Evolutionary conservation across 2,888 invertebrate species (phyloP).

Genomic region (Vesta saturnalis): DNA sequence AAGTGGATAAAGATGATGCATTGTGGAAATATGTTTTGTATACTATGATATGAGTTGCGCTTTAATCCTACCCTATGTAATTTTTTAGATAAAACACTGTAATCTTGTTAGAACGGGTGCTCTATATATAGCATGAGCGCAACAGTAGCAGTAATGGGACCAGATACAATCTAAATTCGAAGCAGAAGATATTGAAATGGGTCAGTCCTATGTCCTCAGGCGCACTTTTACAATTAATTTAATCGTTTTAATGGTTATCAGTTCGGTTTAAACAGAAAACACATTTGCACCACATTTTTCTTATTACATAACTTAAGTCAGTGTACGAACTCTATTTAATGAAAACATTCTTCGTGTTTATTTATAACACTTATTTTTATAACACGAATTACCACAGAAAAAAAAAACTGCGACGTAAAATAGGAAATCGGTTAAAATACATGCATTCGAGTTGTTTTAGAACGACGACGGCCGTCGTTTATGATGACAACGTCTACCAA

Average conservation of each 20-base stretch:
- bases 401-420: conserved; percentile 21
- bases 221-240: conserved; percentile 9
- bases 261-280: conserved; percentile 12
- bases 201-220: conserved; percentile 21
- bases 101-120: conserved; percentile 32
- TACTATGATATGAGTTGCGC: neutral
- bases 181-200: conserved; percentile 29
- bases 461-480: conserved; percentile 19
- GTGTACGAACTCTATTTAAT: conserved; percentile 14
- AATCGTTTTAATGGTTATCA: too few relatives aligned
- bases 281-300: conserved; percentile 26
- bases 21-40: conserved; percentile 56
- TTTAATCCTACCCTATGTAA: conserved; percentile 2
- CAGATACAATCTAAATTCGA: conserved; percentile 31
- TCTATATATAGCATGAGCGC: conserved; percentile 48
- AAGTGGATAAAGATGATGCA: conserved; percentile 81
- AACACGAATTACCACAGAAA: conserved; percentile 20
- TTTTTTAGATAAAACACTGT: conserved; percentile 21
- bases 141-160: conserved; percentile 33
- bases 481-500: conserved; percentile 26
- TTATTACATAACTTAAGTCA: conserved; percentile 28
- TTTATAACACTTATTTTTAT: conserved; percentile 29
- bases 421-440: conserved; percentile 22
- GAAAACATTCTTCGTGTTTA: conserved; percentile 22
- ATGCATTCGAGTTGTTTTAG: conserved; percentile 9